phyloP scores from a whole-genome alignment of 2,797 vertebrate genomes.

The Tapirus indicus region DNA sequence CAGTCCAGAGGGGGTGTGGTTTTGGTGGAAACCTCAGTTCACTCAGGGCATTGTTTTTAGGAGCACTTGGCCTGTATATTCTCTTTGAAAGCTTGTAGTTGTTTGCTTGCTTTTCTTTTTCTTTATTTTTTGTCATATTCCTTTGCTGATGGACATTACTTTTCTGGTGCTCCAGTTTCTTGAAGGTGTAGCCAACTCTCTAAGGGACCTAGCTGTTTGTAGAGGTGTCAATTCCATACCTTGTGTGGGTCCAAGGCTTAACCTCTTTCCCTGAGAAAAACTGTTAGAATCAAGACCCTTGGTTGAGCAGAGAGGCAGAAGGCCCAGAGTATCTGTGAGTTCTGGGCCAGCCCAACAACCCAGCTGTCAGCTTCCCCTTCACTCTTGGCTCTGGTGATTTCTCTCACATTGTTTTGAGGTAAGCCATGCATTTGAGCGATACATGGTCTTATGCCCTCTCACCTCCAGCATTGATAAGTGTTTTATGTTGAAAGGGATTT shows the following conservation, averaged over 20 bases:
- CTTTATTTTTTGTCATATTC: not conserved
- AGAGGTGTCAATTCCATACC: not conserved
- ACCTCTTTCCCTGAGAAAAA: not conserved
- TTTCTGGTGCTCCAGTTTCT: not conserved
- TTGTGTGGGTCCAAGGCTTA: not conserved
- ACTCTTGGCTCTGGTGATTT: not conserved
- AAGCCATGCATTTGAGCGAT: not conserved
- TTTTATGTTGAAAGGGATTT: not conserved
- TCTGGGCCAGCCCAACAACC: not conserved
- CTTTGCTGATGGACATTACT: not conserved
- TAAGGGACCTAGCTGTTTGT: not conserved
- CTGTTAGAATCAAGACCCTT: not conserved
- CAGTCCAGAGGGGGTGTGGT: fast-evolving
- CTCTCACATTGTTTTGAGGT: not conserved
- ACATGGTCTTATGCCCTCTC: fast-evolving
- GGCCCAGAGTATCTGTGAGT: not conserved
- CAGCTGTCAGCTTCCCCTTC: not conserved
- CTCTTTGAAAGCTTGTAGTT: not conserved
- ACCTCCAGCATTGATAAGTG: not conserved
- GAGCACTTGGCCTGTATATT: not conserved
- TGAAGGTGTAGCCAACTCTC: not conserved
- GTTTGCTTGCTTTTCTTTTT: not conserved
- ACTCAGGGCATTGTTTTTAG: not conserved
- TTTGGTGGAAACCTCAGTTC: not conserved
- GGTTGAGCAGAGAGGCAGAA: not conserved